Evolutionary conservation across 2,888 invertebrate genomes (phyloP).

Genomic region (Eulithis testata): DNA sequence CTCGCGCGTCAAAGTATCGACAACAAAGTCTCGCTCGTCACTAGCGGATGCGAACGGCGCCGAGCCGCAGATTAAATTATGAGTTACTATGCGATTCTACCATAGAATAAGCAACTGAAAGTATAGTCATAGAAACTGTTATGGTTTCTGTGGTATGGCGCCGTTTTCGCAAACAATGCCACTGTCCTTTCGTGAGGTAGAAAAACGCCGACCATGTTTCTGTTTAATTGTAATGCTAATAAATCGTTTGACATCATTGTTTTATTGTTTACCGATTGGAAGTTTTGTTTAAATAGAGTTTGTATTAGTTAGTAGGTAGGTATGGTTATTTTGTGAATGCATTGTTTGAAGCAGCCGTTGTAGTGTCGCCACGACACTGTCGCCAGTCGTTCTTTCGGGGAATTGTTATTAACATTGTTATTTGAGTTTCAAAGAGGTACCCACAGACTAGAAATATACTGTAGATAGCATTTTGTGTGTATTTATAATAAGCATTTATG

Average conservation of each 20-base stretch:
- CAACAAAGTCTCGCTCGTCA: slow-evolving; percentile 61
- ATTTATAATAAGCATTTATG: too few relatives aligned
- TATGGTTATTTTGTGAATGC: slow-evolving; percentile 1
- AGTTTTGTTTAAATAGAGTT: slow-evolving; percentile 4
- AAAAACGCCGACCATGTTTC: slow-evolving; percentile 58
- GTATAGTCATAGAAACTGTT: slow-evolving; percentile 10
- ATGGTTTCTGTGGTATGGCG: slow-evolving; percentile 42
- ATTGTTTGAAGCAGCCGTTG: slow-evolving; percentile 5
- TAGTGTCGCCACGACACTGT: not conserved
- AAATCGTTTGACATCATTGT: slow-evolving; percentile 41
- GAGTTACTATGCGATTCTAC: slow-evolving; percentile 31
- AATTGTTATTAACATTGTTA: not conserved
- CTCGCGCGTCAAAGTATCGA: slow-evolving; percentile 47
- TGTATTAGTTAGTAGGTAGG: not conserved
- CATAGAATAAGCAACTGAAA: slow-evolving; percentile 19
- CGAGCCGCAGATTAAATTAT: slow-evolving; percentile 42
- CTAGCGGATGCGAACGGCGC: slow-evolving; percentile 79
- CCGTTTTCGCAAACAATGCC: slow-evolving; percentile 75
- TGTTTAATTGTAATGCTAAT: slow-evolving; percentile 74
- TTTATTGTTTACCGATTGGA: slow-evolving; percentile 37
- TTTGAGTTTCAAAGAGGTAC: not conserved
- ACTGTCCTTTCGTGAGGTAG: slow-evolving; percentile 60
- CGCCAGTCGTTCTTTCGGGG: not conserved
- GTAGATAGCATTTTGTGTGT: too few relatives aligned
- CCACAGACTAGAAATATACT: too few relatives aligned